Conservation (phyloP, 1,140 invertebrate species). For the Gryon sp. region DNA sequence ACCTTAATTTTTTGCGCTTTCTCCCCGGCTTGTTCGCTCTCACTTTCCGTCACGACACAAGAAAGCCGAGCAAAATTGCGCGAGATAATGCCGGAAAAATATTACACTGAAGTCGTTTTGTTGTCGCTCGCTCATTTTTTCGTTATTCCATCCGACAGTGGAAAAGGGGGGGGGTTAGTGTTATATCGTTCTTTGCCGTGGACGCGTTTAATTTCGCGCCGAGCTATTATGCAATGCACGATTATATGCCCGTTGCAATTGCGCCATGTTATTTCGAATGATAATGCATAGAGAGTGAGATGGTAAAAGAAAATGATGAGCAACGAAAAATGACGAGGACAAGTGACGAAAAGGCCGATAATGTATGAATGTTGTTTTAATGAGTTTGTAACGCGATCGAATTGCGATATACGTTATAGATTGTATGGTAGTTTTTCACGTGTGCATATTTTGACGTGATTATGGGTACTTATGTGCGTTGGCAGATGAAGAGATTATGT, state of each 20-base stretch:
- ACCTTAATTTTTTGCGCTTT: constrained; percentile 22
- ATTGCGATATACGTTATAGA: constrained; percentile 12
- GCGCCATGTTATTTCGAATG: constrained; percentile 5
- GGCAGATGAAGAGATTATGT: constrained; percentile 31
- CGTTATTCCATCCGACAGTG: constrained; percentile 1
- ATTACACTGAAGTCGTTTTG: constrained; percentile 1
- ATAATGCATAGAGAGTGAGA: background rate
- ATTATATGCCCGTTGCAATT: background rate
- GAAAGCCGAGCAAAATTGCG: constrained; percentile 24
- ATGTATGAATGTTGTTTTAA: constrained; percentile 34
- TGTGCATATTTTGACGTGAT: constrained; percentile 18
- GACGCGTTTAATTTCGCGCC: constrained; percentile 10
- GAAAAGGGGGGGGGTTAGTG: background rate
- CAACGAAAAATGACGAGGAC: too few species aligned
- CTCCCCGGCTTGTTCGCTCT: background rate
- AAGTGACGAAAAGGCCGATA: constrained; percentile 12
- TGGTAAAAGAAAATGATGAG: too few species aligned
- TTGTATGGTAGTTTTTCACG: constrained; percentile 16
- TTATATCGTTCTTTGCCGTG: background rate
- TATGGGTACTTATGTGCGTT: constrained; percentile 8
- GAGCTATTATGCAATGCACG: background rate
- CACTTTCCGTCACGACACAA: background rate
- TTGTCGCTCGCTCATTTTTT: background rate
- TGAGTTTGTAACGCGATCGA: constrained; percentile 24
- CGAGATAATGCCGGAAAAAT: constrained; percentile 30